phyloP scores from a whole-genome alignment of 2,888 invertebrate species.

The Neoitamus cyanurus region DNA sequence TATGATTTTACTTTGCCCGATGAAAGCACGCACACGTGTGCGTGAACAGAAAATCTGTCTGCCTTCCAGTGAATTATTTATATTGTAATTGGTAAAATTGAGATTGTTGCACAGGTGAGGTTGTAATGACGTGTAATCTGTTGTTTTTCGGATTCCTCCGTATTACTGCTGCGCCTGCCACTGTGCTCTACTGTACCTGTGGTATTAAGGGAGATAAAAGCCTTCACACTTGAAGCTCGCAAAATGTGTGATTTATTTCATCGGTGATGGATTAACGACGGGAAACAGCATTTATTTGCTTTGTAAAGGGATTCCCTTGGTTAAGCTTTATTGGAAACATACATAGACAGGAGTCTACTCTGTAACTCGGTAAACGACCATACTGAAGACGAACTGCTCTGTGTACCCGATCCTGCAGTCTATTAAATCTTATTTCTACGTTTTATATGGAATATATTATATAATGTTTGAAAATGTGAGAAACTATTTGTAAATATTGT shows the following conservation, averaged over 20 bases:
- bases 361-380: background rate
- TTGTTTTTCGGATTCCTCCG: background rate
- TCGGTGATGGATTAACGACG: background rate
- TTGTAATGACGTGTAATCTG: background rate
- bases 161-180: background rate
- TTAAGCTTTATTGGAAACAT: background rate
- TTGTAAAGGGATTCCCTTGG: background rate
- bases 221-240: background rate
- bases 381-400: background rate
- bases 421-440: background rate
- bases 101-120: background rate
- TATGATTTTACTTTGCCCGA: background rate
- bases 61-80: constrained; percentile 4
- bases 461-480: background rate
- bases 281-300: background rate
- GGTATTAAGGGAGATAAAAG: background rate
- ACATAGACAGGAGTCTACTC: background rate
- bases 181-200: background rate
- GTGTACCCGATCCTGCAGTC: background rate
- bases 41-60: constrained; percentile 2
- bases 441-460: background rate
- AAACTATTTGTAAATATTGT: background rate
- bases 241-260: background rate
- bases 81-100: constrained; percentile 7
- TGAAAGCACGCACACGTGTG: background rate